phyloP scores from a whole-genome alignment of 1,140 invertebrate species.

The Euschistus heros region DNA sequence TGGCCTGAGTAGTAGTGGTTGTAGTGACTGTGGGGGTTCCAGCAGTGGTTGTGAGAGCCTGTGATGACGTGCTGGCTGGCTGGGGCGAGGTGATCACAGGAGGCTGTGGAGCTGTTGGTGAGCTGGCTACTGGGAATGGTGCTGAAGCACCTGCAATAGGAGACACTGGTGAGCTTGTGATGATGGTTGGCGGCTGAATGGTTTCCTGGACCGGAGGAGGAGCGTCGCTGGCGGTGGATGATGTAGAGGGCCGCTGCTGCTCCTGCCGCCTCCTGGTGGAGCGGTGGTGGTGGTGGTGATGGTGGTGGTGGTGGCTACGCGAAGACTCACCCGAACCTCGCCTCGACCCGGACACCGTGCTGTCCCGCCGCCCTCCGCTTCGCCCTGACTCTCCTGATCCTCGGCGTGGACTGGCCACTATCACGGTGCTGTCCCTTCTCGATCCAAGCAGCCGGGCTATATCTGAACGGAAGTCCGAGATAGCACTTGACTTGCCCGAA shows the following conservation, averaged over 20 bases:
- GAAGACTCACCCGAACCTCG: slow-evolving; percentile 53
- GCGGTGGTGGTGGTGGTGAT: slow-evolving; percentile 38
- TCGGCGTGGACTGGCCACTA: slow-evolving; percentile 32
- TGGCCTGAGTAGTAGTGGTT: slow-evolving; percentile 35
- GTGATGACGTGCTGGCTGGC: slow-evolving; percentile 30
- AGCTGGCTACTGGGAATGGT: slow-evolving; percentile 46
- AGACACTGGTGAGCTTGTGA: slow-evolving; percentile 67
- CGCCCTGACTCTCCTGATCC: slow-evolving; percentile 36
- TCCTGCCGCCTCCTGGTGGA: slow-evolving; percentile 47
- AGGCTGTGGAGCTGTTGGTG: slow-evolving; percentile 32
- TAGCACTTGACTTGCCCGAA: slow-evolving; percentile 47
- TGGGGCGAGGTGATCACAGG: slow-evolving; percentile 36
- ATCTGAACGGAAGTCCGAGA: slow-evolving; percentile 57
- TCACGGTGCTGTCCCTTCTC: slow-evolving; percentile 44
- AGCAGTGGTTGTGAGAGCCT: slow-evolving; percentile 31
- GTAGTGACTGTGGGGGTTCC: slow-evolving; percentile 35
- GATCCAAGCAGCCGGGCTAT: slow-evolving; percentile 55
- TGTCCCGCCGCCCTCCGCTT: slow-evolving; percentile 30
- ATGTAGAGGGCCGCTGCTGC: slow-evolving; percentile 65
- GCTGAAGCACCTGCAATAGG: slow-evolving; percentile 52
- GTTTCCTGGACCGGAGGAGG: slow-evolving; percentile 36
- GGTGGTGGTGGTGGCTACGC: slow-evolving; percentile 38
- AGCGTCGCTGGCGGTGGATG: slow-evolving; percentile 60
- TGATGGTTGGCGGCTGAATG: slow-evolving; percentile 64
- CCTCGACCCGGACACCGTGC: slow-evolving; percentile 33